phyloP scores from a whole-genome alignment of 1,140 invertebrate genomes.

The Drosophila yakuba region DNA sequence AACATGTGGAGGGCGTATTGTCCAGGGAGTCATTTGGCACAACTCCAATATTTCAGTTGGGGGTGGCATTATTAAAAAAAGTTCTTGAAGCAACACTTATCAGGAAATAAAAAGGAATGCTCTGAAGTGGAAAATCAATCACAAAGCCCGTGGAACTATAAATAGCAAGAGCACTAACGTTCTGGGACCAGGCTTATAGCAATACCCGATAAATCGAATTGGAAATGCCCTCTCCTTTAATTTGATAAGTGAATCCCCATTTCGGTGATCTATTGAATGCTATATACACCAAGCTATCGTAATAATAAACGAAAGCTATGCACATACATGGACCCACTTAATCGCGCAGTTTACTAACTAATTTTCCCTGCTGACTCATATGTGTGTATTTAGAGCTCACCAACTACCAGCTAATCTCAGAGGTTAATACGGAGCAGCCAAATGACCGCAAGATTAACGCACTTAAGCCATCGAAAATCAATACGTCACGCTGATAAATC shows the following conservation, averaged over 20 bases:
- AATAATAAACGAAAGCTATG: not conserved
- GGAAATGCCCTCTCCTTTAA: slow-evolving; percentile 10
- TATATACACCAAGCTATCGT: not conserved
- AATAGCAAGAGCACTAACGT: slow-evolving; percentile 12
- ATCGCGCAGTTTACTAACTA: not conserved
- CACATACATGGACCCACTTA: not conserved
- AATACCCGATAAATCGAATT: slow-evolving; percentile 15
- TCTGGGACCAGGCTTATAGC: slow-evolving; percentile 12
- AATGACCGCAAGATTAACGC: slow-evolving; percentile 19
- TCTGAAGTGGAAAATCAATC: slow-evolving; percentile 23
- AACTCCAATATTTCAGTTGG: slow-evolving; percentile 5
- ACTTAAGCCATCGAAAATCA: slow-evolving; percentile 18
- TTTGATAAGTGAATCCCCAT: not conserved
- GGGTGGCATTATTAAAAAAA: not conserved
- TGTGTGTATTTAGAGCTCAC: too few relatives aligned
- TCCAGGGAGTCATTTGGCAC: slow-evolving; percentile 13
- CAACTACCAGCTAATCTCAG: not conserved
- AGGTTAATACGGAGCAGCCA: slow-evolving; percentile 4
- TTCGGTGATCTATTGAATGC: slow-evolving; percentile 1
- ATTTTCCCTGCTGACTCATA: slow-evolving; percentile 19
- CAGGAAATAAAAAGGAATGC: slow-evolving; percentile 2
- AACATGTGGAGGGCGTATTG: slow-evolving; percentile 40
- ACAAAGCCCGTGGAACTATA: slow-evolving; percentile 24
- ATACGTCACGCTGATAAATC: slow-evolving; percentile 51
- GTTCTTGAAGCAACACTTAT: slow-evolving; percentile 13